These are phyloP conservation scores for Casuarius casuarius DNA, from an alignment of 2,113 vertebrate species.

Conservation along the genomic window DNA sequence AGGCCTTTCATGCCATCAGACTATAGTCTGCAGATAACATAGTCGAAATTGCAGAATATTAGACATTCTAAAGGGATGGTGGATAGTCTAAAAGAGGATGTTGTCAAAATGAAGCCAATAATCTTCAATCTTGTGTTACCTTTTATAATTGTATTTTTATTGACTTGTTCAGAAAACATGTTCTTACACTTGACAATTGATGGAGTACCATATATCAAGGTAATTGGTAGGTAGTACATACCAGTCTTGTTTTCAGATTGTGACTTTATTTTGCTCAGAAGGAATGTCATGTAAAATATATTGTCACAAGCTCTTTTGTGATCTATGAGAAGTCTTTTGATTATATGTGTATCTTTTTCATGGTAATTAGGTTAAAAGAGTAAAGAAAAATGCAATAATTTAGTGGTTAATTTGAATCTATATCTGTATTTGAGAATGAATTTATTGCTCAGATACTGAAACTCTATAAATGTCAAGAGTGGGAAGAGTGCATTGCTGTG, in stretches of 20 bases:
- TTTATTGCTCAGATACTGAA: neutral
- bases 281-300: neutral
- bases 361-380: neutral
- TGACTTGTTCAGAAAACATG: constrained; percentile 48
- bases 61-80: neutral
- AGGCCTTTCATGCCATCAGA: constrained; percentile 17
- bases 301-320: neutral
- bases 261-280: constrained; percentile 6
- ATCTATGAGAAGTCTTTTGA: neutral
- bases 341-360: neutral
- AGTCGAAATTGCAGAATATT: constrained; percentile 59
- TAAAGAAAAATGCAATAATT: neutral
- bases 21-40: constrained; percentile 35
- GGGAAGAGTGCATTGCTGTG: neutral
- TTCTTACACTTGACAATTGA: constrained; percentile 31
- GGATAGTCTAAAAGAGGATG: neutral
- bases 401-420: neutral
- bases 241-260: neutral
- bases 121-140: constrained; percentile 41
- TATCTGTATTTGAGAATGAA: neutral
- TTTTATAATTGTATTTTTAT: constrained; percentile 68
- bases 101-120: constrained; percentile 27
- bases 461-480: neutral
- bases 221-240: constrained; percentile 50
- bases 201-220: constrained; percentile 26